Base-by-base conservation (phyloP, 2,888 invertebrate species). In the Stenchaetothrips biformis region DNA sequence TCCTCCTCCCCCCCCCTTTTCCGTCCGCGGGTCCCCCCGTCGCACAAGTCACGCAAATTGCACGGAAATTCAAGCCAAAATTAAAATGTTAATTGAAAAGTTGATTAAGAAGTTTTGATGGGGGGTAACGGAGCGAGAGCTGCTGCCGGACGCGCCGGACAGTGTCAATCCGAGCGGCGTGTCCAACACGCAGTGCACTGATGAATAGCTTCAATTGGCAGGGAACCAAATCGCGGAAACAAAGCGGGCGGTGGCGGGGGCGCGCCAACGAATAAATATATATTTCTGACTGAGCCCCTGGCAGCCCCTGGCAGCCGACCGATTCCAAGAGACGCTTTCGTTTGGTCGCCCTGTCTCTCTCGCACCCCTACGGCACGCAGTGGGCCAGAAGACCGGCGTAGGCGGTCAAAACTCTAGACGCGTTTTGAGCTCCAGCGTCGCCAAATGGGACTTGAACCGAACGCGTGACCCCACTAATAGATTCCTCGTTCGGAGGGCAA, bases 21-120 rank as follows among this genome's bases (percentile, higher is more conserved):
- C 67, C n/a, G 21, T 21, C 67, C 25, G 37, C 4, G 37, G 37
- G 37, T 37, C 37, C 37, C 37, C 37, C 37, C 37, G 37, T 37
- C 67, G 4, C 21, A 67, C 67, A 74, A 74, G 67, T 74, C 67
- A 25, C 67, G 25, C 67, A 74, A 74, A 74, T 74, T 74, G 67
- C 67, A 74, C 2, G 37, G 21, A 74, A 74, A 74, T 74, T 74
- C 67, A 25, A 25, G 11, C 67, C 67, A 11, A 74, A 74, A 74
- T 74, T 74, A 74, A 74, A 74, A 74, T 74, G 67, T 74, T 74
- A 74, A 74, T 74, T 74, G 67, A 25, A 74, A 74, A 74, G 67
- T 74, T 74, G 25, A 74, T 74, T 74, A 74, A 74, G 25, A 74
- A 74, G 67, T 74, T 53, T 13, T 18, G 53, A 53, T 53, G 53